phyloP scores from a whole-genome alignment of 2,797 vertebrate species.

The Rhadinocentrus ornatus region DNA sequence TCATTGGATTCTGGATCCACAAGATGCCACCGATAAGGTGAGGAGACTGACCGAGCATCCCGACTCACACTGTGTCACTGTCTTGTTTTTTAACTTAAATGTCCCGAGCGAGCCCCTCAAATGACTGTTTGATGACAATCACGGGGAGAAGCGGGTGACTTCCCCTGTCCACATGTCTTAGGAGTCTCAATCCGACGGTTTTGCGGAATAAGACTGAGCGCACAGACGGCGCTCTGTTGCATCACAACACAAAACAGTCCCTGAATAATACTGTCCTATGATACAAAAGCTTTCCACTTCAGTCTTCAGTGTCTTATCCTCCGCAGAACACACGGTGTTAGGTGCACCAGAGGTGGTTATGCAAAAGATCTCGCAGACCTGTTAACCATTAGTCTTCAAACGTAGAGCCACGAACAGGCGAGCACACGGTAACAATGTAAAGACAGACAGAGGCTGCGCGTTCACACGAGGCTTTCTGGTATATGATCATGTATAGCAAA shows the following conservation, averaged over 20 bases:
- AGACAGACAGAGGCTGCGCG: conserved; percentile 52
- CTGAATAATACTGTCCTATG: background rate
- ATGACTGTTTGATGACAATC: conserved; percentile 21
- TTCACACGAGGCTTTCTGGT: conserved; percentile 44
- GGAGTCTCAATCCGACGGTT: conserved; percentile 16
- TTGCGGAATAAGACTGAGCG: conserved; percentile 26
- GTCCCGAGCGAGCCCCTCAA: conserved; percentile 27
- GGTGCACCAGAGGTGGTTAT: conserved; percentile 14
- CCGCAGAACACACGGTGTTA: conserved; percentile 30
- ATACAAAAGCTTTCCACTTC: background rate
- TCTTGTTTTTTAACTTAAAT: conserved; percentile 8
- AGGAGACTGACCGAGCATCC: conserved; percentile 81
- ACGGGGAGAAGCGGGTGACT: conserved; percentile 23
- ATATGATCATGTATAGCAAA: conserved; percentile 14
- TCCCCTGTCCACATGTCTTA: conserved; percentile 54
- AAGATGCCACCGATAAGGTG: conserved; percentile 82
- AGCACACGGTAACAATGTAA: background rate
- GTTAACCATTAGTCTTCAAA: conserved; percentile 53
- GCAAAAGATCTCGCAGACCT: conserved; percentile 52
- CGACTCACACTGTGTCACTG: conserved; percentile 4
- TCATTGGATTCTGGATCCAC: conserved; percentile 85
- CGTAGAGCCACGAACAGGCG: conserved; percentile 7
- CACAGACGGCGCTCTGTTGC: conserved; percentile 41
- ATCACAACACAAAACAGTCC: conserved; percentile 22
- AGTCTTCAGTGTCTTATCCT: background rate